Evolutionary conservation across 1,140 invertebrate genomes (phyloP), one percentile per base, ranked within the genome.

Genomic region (Pogonus chalceus): DNA sequence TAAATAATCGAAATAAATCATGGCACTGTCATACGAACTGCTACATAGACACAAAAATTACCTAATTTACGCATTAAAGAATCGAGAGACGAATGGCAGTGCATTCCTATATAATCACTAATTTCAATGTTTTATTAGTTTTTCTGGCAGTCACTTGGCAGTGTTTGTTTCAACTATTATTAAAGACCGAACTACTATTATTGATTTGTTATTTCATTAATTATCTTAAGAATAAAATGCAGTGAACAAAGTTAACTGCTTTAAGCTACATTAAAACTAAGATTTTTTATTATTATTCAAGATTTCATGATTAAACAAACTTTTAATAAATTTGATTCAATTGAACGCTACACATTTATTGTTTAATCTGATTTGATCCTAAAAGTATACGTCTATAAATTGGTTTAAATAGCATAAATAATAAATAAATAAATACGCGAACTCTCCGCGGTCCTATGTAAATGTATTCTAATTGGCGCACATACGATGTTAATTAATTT

Each of bases 81-180:
- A 18, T 10, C 4, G 18, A 4, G 26, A 31, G 14, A 31, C 26
- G 26, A 14, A 43, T 43, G 37, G 37, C 37, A 43, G 37, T 43
- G 37, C 37, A 4, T 7, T 31, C 26, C 26, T 31, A 31, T 7
- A 31, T 31, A 7, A 31, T 14, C 14, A 31, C 4, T 7, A 31
- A 31, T 31, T 31, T 31, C 4, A 31, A 7, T 14, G 14, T 52
- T 52, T 23, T 51, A 35, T 20, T 16, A 23, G 21, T 12, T 48
- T 49, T 20, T 51, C 49, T 56, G 55, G 55, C 55, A 56, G 55
- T 56, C 55, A 49, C 39, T 53, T 56, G 55, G 55, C 55, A 56
- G 55, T 56, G 55, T 49, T 56, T 56, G 55, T 56, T 56, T 49
- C 50, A 55, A 53, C 52, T 51, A 56, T 56, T 52, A 53, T 43